Conservation (phyloP, 92 coral and sea anemone species). For the Anthopleura xanthogrammica region DNA sequence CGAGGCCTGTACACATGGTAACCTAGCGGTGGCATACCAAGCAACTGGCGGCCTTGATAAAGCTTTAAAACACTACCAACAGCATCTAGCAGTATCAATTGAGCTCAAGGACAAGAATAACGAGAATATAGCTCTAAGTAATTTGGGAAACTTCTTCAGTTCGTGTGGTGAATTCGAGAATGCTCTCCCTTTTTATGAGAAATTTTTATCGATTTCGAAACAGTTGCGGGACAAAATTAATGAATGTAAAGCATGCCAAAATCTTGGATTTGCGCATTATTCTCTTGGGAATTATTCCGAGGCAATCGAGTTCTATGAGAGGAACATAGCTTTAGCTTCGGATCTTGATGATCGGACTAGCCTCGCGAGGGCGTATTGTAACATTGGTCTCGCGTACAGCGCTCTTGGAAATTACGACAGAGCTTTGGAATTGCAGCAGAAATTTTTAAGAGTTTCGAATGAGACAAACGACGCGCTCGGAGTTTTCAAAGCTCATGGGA, state of each 20-base stretch:
- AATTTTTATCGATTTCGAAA: constrained; percentile 63
- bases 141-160: constrained; percentile 92
- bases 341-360: constrained; percentile 82
- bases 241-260: constrained; percentile 97
- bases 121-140: constrained; percentile 89
- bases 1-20: constrained; percentile 97
- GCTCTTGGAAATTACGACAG: constrained; percentile 79
- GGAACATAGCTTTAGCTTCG: constrained; percentile 82
- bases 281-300: constrained; percentile 88
- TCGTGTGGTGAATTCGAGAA: constrained; percentile 87
- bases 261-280: constrained; percentile 91
- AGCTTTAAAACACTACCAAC: constrained; percentile 90
- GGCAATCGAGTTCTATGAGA: constrained; percentile 78
- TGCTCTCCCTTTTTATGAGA: constrained; percentile 86
- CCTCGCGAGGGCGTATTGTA: constrained; percentile 84
- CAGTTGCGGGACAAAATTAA: constrained; percentile 68
- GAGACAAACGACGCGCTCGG: constrained; percentile 68
- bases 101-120: constrained; percentile 76
- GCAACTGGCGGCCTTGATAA: constrained; percentile 90
- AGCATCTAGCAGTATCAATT: constrained; percentile 82
- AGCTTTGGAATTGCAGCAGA: constrained; percentile 75
- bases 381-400: constrained; percentile 87
- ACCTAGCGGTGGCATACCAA: constrained; percentile 97
- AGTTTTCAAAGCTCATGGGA: constrained; percentile 86
- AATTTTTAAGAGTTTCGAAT: constrained; percentile 75